Evolutionary conservation across 2,113 vertebrate species (phyloP).

Genomic region (Nothocercus julius): DNA sequence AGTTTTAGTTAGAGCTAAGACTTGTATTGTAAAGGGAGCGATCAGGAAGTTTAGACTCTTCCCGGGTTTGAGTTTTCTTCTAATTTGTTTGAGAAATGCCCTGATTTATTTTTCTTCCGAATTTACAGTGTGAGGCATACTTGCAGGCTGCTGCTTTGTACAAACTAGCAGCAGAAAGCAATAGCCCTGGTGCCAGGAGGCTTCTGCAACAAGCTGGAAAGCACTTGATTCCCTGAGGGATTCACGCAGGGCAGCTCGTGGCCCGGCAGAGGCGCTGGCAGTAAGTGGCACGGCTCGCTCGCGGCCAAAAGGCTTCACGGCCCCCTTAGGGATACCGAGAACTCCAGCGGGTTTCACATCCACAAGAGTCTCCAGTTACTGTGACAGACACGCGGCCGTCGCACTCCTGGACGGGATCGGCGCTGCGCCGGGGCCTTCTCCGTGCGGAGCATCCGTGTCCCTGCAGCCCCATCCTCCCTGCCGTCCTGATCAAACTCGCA

Average conservation of each 20-base stretch:
- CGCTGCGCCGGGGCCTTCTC: too few species aligned
- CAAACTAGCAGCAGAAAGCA: neutral
- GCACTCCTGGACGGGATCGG: too few species aligned
- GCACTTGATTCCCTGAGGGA: neutral
- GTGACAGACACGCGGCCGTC: too few species aligned
- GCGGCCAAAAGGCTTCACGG: neutral
- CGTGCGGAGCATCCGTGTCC: too few species aligned
- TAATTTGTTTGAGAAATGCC: neutral
- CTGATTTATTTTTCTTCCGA: neutral
- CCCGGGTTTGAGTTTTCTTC: neutral
- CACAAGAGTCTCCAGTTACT: too few species aligned
- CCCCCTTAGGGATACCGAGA: neutral
- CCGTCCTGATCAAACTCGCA: neutral
- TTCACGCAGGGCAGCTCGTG: too few species aligned
- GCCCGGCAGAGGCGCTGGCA: neutral
- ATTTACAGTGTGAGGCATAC: neutral
- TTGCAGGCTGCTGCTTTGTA: neutral
- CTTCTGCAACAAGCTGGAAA: neutral
- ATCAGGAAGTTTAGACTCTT: neutral
- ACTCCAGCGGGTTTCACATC: too few species aligned
- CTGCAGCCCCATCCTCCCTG: neutral
- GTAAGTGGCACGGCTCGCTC: neutral
- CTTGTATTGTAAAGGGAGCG: too few species aligned
- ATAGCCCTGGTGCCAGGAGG: neutral
- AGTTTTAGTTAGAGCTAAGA: too few species aligned